Percentiles rank a stretch among this genome's conserved stretches.
Evolutionary conservation across 2,797 vertebrate genomes (phyloP).

Genomic region (Danionella dracula): DNA sequence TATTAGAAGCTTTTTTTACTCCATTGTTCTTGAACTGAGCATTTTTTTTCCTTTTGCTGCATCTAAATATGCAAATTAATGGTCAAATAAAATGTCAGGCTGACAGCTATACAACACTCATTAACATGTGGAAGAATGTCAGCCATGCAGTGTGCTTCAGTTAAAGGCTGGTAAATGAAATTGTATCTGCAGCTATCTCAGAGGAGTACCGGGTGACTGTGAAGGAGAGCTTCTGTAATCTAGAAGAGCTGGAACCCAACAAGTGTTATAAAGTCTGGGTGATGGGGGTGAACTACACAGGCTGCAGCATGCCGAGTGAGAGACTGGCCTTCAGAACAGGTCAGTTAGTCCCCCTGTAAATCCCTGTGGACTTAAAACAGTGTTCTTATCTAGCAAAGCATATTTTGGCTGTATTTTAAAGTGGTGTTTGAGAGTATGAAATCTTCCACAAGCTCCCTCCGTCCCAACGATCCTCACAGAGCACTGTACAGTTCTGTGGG

Average conservation of each 20-base stretch:
- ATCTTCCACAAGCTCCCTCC: slow-evolving; percentile 74
- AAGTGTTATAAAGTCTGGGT: slow-evolving; percentile 90
- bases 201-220: slow-evolving; percentile 95
- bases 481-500: slow-evolving; percentile 83
- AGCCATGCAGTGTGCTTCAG: not conserved
- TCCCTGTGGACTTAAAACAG: not conserved
- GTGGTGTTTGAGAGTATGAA: too few relatives aligned
- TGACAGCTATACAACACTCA: not conserved
- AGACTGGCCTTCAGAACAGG: slow-evolving; percentile 86
- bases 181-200: slow-evolving; percentile 69
- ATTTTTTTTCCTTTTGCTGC: too few relatives aligned
- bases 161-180: not conserved
- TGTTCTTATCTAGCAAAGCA: too few relatives aligned
- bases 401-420: too few relatives aligned
- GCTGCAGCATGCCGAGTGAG: slow-evolving; percentile 91
- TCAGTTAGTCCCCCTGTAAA: slow-evolving; percentile 56
- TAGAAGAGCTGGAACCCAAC: slow-evolving; percentile 93
- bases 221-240: slow-evolving; percentile 90
- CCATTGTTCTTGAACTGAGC: too few relatives aligned
- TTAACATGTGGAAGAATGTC: not conserved
- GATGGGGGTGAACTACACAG: slow-evolving; percentile 94
- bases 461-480: slow-evolving; percentile 78
- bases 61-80: too few relatives aligned
- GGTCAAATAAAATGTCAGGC: not conserved
- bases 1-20: too few relatives aligned